Evolutionary conservation across 2,797 vertebrate species (phyloP), one percentile per base, ranked within the genome.

Genomic region (Rhinophrynus dorsalis): DNA sequence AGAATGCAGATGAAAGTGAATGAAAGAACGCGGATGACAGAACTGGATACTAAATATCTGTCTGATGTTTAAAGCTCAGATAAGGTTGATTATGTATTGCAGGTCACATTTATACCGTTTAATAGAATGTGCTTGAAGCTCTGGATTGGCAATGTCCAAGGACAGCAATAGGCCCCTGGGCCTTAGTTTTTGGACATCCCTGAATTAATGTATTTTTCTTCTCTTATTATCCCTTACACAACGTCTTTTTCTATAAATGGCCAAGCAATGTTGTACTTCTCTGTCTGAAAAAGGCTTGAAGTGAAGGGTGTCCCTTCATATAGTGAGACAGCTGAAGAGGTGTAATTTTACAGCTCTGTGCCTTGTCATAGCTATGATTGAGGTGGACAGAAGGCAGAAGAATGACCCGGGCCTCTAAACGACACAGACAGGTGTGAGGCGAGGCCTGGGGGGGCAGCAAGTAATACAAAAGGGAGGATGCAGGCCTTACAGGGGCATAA

Each of bases 361-460:
- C 83, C 76, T 90, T 94, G 96, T 94, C 95, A 96, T 73, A 60
- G 75, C 59, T 66, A 85, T 97, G 96, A 98, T 98, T 94, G 95
- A 94, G 94, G 89, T 83, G 89, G 92, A 98, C 96, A 98, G 93
- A 81, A 95, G 96, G 94, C 84, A 75, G 17, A 87, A 91, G 90
- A 88, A 88, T 83, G 88, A 90, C 88, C 91, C 75, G 64, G 74
- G 89, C 85, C 90, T 87, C 80, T 96, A 96, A 98, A 94, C 88
- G 96, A 98, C 96, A 92, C 80, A 76, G 85, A 96, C 96, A 98
- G 96, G 90, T 98, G 96, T 89, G 84, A 91, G 87, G 85, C 57
- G 48, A 65, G 29, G 65, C 7, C 0, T 65, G 79, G 82, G 83
- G 87, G 67, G 86, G 90, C 79, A 91, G 90, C 12, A 63, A 60